phyloP scores from a whole-genome alignment of 2,797 vertebrate genomes.

The Varecia variegata region DNA sequence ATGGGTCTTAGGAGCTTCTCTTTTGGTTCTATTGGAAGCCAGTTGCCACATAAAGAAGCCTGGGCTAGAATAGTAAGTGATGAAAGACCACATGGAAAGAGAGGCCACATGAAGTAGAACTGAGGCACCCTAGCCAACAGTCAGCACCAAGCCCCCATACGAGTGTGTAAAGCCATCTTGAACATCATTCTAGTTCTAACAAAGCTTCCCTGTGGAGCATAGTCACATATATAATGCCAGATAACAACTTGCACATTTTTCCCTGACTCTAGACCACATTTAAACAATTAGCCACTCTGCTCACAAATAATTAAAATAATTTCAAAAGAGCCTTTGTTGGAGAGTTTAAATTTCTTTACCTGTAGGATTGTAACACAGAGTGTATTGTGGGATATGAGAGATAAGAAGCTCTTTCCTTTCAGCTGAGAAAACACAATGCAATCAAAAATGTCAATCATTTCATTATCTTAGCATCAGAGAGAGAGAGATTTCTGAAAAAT shows the following conservation, averaged over 20 bases:
- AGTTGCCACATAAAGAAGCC: not conserved
- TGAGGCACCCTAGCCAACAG: not conserved
- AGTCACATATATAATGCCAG: not conserved
- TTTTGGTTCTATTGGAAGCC: not conserved
- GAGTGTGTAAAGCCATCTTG: not conserved
- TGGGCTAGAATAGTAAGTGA: not conserved
- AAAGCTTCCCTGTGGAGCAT: not conserved
- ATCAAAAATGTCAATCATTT: constrained; percentile 5
- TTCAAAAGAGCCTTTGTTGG: not conserved
- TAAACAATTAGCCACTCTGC: not conserved
- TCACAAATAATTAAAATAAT: constrained; percentile 38
- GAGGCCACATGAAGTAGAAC: not conserved
- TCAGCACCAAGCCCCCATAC: not conserved
- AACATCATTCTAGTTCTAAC: not conserved
- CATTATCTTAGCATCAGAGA: not conserved
- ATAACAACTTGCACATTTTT: not conserved
- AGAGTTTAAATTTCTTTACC: not conserved
- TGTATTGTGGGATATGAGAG: not conserved
- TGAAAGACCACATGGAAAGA: not conserved
- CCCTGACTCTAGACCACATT: not conserved
- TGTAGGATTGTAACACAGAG: not conserved
- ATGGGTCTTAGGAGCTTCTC: not conserved
- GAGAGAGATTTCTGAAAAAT: not conserved
- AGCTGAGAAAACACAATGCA: constrained; percentile 4
- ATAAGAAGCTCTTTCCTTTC: not conserved